Evolutionary conservation across 1,140 invertebrate genomes (phyloP), one percentile per base, ranked within the genome.

Genomic region (Agrilus planipennis): DNA sequence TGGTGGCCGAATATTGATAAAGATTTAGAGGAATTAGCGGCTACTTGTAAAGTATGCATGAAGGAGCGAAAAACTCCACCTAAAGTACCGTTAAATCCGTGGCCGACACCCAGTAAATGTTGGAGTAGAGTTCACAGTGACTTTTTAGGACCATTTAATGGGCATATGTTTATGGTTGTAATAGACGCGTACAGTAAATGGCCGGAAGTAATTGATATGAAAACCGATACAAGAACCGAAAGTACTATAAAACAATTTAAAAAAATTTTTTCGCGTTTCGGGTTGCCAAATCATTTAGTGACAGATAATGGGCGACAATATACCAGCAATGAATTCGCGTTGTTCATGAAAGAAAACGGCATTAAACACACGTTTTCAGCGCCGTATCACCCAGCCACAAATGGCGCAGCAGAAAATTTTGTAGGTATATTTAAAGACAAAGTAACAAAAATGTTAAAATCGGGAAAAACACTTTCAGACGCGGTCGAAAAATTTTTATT

Each of bases 391-490:
- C 37, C 12, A 21, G 23, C 16, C 14, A 23, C 29, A 20, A 38
- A 41, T 23, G 39, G 29, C 4, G 44, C 44, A 34, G 46, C 55
- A 4, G 57, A 58, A 50, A 55, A 52, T n/a, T n/a, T n/a, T n/a
- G n/a, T n/a, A n/a, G n/a, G n/a, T n/a, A n/a, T n/a, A n/a, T n/a
- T n/a, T n/a, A n/a, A n/a, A n/a, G n/a, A n/a, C n/a, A n/a, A n/a
- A n/a, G n/a, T n/a, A n/a, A n/a, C n/a, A n/a, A n/a, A n/a, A n/a
- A n/a, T n/a, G n/a, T n/a, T n/a, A n/a, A n/a, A n/a, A n/a, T n/a
- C n/a, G n/a, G n/a, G n/a, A n/a, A n/a, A n/a, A n/a, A n/a, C n/a
- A n/a, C n/a, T n/a, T n/a, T n/a, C n/a, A n/a, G n/a, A n/a, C n/a
- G n/a, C n/a, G n/a, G n/a, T n/a, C n/a, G n/a, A n/a, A n/a, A n/a